A percentile compares a stretch with the other conserved stretches of the same genome.
Evolutionary conservation across 2,113 vertebrate genomes (phyloP).

Genomic region (Eulemur rufifrons): DNA sequence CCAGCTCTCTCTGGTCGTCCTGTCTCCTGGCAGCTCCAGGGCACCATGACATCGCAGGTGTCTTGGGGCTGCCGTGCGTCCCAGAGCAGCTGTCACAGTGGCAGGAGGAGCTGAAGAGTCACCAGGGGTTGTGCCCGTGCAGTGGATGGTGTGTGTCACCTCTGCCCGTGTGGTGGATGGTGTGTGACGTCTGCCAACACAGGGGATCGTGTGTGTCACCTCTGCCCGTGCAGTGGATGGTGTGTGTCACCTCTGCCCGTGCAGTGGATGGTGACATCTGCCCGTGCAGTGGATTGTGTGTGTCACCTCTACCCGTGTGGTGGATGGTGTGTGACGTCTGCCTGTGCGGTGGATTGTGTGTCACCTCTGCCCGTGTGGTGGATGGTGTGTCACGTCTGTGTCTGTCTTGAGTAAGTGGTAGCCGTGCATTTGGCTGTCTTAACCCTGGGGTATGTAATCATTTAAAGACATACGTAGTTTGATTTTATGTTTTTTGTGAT

Average conservation of each 20-base stretch:
- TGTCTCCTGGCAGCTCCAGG: background rate
- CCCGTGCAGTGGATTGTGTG: too few species aligned
- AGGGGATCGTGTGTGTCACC: too few species aligned
- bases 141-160: too few species aligned
- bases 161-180: too few species aligned
- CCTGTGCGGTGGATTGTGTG: too few species aligned
- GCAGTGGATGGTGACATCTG: too few species aligned
- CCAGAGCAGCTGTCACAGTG: background rate
- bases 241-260: too few species aligned
- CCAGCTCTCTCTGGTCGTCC: too few species aligned
- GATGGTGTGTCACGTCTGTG: background rate
- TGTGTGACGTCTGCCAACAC: too few species aligned
- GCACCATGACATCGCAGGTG: rapidly evolving
- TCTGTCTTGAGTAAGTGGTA: background rate
- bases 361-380: too few species aligned
- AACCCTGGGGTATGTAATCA: background rate
- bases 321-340: too few species aligned
- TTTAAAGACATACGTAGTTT: background rate
- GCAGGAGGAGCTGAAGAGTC: background rate
- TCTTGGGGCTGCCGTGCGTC: background rate
- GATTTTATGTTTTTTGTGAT: background rate
- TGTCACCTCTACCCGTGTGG: too few species aligned
- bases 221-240: rapidly evolving
- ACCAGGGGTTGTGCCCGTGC: background rate
- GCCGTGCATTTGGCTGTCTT: background rate